These are phyloP conservation scores for Apotomis turbidana DNA, from an alignment of 2,888 invertebrate genomes.

Conservation along the genomic window DNA sequence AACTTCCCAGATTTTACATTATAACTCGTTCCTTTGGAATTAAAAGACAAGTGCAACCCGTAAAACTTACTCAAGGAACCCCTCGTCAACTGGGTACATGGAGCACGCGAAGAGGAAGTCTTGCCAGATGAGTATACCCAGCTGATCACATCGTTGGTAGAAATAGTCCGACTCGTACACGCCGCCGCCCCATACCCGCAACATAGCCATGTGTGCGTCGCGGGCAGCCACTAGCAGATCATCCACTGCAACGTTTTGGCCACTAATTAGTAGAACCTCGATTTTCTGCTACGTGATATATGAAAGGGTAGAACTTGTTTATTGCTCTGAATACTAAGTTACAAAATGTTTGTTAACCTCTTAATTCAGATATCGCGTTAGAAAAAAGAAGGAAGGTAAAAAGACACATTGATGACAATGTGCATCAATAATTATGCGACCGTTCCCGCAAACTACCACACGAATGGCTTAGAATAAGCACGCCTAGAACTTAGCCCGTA, in stretches of 20 bases:
- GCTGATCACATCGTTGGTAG: conserved; percentile 93
- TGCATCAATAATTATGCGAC: too few species aligned
- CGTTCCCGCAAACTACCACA: too few species aligned
- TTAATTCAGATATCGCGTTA: neutral
- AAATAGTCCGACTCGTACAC: conserved; percentile 96
- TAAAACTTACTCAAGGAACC: conserved; percentile 86
- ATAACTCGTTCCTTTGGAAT: too few species aligned
- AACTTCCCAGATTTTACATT: neutral
- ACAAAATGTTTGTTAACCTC: neutral
- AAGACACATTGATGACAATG: too few species aligned
- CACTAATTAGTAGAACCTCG: neutral
- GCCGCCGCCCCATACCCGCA: conserved; percentile 99
- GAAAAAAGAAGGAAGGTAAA: too few species aligned
- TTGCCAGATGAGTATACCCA: conserved; percentile 98
- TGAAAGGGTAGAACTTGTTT: too few species aligned
- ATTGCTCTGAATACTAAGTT: too few species aligned
- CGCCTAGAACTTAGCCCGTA: too few species aligned
- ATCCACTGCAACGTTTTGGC: conserved; percentile 69
- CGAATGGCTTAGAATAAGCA: too few species aligned
- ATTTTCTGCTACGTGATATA: too few species aligned
- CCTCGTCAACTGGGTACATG: conserved; percentile 92
- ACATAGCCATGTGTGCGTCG: conserved; percentile 94
- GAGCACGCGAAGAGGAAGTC: conserved; percentile 98
- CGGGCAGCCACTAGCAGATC: conserved; percentile 87
- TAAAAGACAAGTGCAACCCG: too few species aligned